Evolutionary conservation across 35 echinoderm and acorn worm genomes (phyloP).

Genomic region (Strongylocentrotus purpuratus): DNA sequence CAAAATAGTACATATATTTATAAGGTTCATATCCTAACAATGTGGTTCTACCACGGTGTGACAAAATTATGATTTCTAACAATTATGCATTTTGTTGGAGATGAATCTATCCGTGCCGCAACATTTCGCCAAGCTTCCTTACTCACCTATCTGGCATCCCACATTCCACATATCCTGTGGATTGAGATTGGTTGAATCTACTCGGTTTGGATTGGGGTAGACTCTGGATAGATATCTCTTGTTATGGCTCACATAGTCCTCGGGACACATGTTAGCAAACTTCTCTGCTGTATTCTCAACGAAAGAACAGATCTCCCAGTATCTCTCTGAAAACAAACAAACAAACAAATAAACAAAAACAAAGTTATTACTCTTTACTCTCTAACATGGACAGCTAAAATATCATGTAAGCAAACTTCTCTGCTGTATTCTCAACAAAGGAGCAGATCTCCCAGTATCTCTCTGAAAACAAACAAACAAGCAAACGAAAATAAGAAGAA

Average conservation of each 20-base stretch:
- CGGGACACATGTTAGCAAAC: conserved; percentile 75
- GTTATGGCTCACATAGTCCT: conserved; percentile 97
- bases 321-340: conserved; percentile 75
- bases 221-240: conserved; percentile 78
- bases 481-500: too few species aligned
- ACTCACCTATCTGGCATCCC: conserved; percentile 97
- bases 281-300: conserved; percentile 75
- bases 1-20: too few species aligned
- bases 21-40: too few species aligned
- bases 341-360: conserved; percentile 21
- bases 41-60: too few species aligned
- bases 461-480: conserved; percentile 72
- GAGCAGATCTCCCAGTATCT: conserved; percentile 95
- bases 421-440: conserved; percentile 74
- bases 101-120: too few species aligned
- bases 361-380: not conserved
- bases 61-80: too few species aligned
- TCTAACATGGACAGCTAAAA: too few species aligned
- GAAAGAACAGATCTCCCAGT: conserved; percentile 93
- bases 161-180: conserved; percentile 95
- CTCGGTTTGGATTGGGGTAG: conserved; percentile 82
- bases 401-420: conserved; percentile 77
- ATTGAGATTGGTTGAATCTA: conserved; percentile 93
- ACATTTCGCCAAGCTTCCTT: not conserved
- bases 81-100: too few species aligned